phyloP scores from a whole-genome alignment of 2,888 invertebrate genomes.

The Andrena minutula region DNA sequence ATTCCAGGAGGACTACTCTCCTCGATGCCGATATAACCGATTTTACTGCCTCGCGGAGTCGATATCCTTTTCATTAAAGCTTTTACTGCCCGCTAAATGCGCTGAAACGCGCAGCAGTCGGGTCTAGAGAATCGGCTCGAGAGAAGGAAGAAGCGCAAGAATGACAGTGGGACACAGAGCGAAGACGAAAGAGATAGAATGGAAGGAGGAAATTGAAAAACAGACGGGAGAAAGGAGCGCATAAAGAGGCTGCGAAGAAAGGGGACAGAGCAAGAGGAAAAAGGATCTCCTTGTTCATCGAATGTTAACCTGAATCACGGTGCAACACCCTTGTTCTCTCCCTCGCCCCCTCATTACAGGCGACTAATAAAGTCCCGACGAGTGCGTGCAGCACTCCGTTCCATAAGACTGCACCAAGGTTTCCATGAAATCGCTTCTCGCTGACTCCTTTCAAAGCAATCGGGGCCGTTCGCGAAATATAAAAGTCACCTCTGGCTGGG shows the following conservation, averaged over 20 bases:
- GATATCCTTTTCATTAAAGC: slow-evolving; percentile 78
- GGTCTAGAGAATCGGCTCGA: slow-evolving; percentile 10
- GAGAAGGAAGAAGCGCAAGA: background rate
- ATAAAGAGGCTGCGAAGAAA: background rate
- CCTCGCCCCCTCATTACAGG: slow-evolving; percentile 42
- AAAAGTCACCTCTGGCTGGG: slow-evolving; percentile 11
- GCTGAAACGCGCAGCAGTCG: slow-evolving; percentile 63
- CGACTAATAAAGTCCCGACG: slow-evolving; percentile 62
- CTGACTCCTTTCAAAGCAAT: slow-evolving; percentile 41
- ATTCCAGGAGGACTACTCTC: slow-evolving; percentile 42
- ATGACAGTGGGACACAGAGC: background rate
- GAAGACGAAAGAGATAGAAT: background rate
- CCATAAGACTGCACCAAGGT: slow-evolving; percentile 39
- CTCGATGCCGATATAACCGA: slow-evolving; percentile 68
- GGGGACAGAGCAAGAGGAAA: background rate
- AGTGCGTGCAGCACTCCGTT: slow-evolving; percentile 51
- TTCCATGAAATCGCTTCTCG: slow-evolving; percentile 47
- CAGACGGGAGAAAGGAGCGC: slow-evolving; percentile 10
- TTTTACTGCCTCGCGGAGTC: slow-evolving; percentile 72
- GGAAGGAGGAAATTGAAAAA: slow-evolving; percentile 13
- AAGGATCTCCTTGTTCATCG: slow-evolving; percentile 49
- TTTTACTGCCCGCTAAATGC: slow-evolving; percentile 80
- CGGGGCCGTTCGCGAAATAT: slow-evolving; percentile 20
- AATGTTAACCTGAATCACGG: slow-evolving; percentile 70
- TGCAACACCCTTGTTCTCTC: slow-evolving; percentile 50